Conservation (phyloP, 1,140 invertebrate species). For the Sminthurinus signatus region DNA sequence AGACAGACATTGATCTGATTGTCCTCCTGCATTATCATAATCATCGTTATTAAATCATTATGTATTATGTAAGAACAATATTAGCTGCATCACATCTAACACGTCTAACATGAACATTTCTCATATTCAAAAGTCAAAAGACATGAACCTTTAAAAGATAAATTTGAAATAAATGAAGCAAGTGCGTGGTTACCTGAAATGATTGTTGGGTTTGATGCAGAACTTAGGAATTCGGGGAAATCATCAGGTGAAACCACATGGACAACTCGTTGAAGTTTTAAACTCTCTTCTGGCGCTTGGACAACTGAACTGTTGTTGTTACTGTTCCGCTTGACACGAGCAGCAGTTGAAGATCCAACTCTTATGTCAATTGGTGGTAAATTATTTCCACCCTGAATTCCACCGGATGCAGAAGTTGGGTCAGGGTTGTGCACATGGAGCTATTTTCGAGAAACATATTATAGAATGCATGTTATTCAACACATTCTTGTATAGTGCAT, state of each 20-base stretch:
- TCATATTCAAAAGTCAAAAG: no score
- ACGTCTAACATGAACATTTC: no score
- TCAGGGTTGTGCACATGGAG: slow-evolving; percentile 9
- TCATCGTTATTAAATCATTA: background rate
- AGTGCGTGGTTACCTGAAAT: no score
- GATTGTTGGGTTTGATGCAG: no score
- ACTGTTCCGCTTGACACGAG: background rate
- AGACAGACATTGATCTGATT: slow-evolving; percentile 9
- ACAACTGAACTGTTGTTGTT: background rate
- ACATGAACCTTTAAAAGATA: no score
- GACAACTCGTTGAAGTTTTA: slow-evolving; percentile 32
- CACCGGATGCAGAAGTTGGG: background rate
- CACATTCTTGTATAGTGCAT: no score
- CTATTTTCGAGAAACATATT: no score
- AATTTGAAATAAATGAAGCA: no score
- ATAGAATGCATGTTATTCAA: no score
- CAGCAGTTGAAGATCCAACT: background rate
- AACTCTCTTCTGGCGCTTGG: slow-evolving; percentile 20
- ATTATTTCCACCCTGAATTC: no score
- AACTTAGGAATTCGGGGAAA: slow-evolving; percentile 32
- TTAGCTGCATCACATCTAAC: no score
- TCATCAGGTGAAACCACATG: slow-evolving; percentile 39
- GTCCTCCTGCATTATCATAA: background rate
- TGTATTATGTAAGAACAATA: no score
- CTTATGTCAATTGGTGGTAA: background rate